Evolutionary conservation across 2,888 invertebrate species (phyloP).

Genomic region (Noctua janthina): DNA sequence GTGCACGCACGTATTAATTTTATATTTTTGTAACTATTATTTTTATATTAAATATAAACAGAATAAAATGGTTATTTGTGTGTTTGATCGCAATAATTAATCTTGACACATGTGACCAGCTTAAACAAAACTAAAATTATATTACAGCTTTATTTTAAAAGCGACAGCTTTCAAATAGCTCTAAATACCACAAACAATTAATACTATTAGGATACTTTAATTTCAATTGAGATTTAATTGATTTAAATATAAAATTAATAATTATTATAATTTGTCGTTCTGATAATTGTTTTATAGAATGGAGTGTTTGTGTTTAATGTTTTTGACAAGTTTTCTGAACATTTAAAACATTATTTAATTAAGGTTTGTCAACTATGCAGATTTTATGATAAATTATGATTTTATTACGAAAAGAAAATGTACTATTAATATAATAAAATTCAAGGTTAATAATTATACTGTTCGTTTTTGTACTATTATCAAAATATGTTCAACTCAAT

Average conservation of each 20-base stretch:
- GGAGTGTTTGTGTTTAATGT: constrained; percentile 21
- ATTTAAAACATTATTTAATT: background rate
- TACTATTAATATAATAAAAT: background rate
- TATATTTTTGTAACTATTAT: background rate
- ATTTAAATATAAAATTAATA: background rate
- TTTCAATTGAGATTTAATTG: constrained; percentile 6
- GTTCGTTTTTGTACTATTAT: background rate
- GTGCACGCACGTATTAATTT: background rate
- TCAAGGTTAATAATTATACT: background rate
- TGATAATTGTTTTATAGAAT: constrained; percentile 17
- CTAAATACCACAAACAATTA: background rate
- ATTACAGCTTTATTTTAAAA: background rate
- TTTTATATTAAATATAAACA: background rate
- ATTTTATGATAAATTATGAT: background rate
- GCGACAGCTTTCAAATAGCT: constrained; percentile 11
- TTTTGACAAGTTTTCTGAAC: constrained; percentile 9
- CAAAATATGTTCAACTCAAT: background rate
- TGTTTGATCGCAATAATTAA: background rate
- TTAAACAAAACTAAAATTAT: background rate
- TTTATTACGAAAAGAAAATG: background rate
- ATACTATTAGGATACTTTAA: background rate
- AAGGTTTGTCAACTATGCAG: background rate
- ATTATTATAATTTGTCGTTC: background rate
- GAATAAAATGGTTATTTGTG: background rate
- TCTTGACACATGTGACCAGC: background rate